These are phyloP conservation scores for Siderastrea siderea DNA, from an alignment of 92 coral and sea anemone genomes.

Conservation along the genomic window DNA sequence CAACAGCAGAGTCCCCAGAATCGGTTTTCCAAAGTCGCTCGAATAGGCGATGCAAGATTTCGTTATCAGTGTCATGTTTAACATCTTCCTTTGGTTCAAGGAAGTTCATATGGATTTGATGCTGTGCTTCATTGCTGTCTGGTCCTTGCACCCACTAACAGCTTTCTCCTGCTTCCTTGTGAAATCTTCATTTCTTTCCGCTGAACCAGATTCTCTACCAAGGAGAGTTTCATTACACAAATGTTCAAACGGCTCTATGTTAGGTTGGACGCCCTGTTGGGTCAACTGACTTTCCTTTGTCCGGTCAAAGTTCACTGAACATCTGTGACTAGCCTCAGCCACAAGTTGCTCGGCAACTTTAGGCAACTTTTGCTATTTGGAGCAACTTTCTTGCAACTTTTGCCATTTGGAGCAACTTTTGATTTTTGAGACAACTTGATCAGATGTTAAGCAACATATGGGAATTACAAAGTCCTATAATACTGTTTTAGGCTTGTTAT, in stretches of 20 bases:
- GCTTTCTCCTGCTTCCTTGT: background rate
- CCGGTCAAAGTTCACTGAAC: slow-evolving; percentile 56
- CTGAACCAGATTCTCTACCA: background rate
- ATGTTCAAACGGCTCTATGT: background rate
- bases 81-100: no score
- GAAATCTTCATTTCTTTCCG: background rate
- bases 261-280: background rate
- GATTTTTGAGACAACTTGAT: no score
- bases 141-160: background rate
- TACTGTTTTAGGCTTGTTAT: no score
- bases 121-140: no score
- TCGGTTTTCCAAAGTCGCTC: slow-evolving; percentile 4
- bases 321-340: no score
- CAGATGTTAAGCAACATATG: no score
- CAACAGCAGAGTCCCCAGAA: slow-evolving; percentile 34
- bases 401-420: no score
- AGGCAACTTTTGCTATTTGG: no score
- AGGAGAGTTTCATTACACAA: background rate
- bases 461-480: no score
- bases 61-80: slow-evolving; percentile 1
- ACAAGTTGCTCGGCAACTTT: no score
- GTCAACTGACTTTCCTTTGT: background rate
- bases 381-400: no score
- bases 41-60: slow-evolving; percentile 39
- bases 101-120: no score